These are phyloP conservation scores for Drosophila parabipectinata DNA, from an alignment of 1,140 invertebrate species.

Conservation along the genomic window DNA sequence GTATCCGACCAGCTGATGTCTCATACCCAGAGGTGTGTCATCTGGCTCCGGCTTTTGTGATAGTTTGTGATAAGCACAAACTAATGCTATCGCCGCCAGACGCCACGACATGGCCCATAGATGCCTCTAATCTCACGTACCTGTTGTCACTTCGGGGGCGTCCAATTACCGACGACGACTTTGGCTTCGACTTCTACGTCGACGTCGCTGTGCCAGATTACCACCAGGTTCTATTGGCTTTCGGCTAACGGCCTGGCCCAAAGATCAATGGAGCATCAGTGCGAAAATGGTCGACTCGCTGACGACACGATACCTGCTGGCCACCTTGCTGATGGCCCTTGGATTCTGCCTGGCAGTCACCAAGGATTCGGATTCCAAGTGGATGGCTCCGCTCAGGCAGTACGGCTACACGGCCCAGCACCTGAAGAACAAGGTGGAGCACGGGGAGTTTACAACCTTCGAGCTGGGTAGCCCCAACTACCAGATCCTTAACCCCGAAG, in stretches of 20 bases:
- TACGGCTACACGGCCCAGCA: conserved; percentile 52
- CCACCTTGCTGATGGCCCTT: conserved; percentile 30
- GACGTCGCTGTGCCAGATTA: conserved; percentile 10
- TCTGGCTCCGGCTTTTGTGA: conserved; percentile 8
- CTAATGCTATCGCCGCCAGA: conserved; percentile 66
- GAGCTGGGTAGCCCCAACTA: conserved; percentile 74
- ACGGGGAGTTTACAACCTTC: conserved; percentile 70
- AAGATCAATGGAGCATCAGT: conserved; percentile 61
- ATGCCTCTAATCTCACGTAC: conserved; percentile 71
- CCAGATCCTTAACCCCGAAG: conserved; percentile 72
- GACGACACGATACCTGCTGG: conserved; percentile 42
- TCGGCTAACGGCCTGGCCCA: conserved; percentile 26
- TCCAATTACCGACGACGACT: conserved; percentile 30
- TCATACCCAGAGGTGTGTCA: conserved; percentile 59
- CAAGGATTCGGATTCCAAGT: conserved; percentile 26
- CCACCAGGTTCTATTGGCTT: conserved; percentile 46
- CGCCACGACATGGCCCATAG: conserved; percentile 54
- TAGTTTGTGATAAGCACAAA: conserved; percentile 40
- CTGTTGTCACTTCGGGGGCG: conserved; percentile 21
- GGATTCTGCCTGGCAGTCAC: conserved; percentile 4
- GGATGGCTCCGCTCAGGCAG: conserved; percentile 49
- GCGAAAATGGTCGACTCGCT: conserved; percentile 55
- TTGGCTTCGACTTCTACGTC: conserved; percentile 15
- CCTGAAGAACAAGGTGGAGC: conserved; percentile 65
- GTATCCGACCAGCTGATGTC: conserved; percentile 20